Evolutionary conservation across 2,113 vertebrate genomes (phyloP).

Genomic region (Nannospalax galili): DNA sequence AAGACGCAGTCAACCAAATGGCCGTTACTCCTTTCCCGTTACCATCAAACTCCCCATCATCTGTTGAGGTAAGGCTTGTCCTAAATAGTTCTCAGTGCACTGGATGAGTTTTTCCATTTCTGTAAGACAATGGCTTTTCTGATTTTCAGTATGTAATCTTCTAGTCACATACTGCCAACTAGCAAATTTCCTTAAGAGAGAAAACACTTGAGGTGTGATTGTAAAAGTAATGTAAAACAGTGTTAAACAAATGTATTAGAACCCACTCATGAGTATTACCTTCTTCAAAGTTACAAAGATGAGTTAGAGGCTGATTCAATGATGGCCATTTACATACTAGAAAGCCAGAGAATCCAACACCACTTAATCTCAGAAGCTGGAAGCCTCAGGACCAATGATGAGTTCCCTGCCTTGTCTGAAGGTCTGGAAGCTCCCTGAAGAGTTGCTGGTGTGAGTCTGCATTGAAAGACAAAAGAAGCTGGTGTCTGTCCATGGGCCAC

Average conservation of each 20-base stretch:
- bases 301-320: neutral
- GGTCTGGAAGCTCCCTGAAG: neutral
- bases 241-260: neutral
- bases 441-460: neutral
- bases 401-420: neutral
- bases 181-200: neutral
- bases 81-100: slow-evolving; percentile 44
- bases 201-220: neutral
- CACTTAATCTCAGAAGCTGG: neutral
- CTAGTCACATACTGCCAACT: neutral
- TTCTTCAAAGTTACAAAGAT: neutral
- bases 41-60: slow-evolving; percentile 85
- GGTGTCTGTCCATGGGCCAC: neutral
- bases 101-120: slow-evolving; percentile 59
- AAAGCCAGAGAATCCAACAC: neutral
- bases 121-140: neutral
- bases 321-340: neutral
- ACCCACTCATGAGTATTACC: neutral
- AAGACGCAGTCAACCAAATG: slow-evolving; percentile 95
- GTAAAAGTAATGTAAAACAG: neutral
- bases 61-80: slow-evolving; percentile 87
- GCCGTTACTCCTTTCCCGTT: slow-evolving; percentile 91
- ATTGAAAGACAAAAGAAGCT: neutral
- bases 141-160: neutral
- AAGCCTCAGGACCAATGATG: neutral